Base-by-base conservation (phyloP, 53 echinoderm and acorn worm species). In the Stichopus horrens region DNA sequence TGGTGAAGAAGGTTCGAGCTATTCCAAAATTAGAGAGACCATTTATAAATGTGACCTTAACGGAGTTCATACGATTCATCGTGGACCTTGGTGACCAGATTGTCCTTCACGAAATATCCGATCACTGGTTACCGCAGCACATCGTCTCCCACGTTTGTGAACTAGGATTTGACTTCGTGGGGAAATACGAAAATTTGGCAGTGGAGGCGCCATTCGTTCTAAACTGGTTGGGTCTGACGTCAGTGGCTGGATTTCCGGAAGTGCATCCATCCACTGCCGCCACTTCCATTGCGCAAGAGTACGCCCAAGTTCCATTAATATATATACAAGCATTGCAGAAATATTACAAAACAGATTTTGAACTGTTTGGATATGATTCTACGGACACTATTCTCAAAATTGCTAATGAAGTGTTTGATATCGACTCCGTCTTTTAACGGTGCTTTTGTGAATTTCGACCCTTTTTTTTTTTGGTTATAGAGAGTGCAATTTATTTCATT, bases 101-200 rank as follows among this genome's bases (percentile, higher is more conserved):
- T 53, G 16, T 7, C 5, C 76, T 96, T 68, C 90, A 58, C 10
- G 68, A 18, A n/a, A 71, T 92, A 9, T 88, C 89, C 16, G 96
- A 96, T 75, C 96, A 96, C 60, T 96, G 92, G 92, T 76, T 96
- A 60, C 96, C 96, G 19, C 89, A 91, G 56, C 51, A 93, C 56
- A 80, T 82, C 7, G 87, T 94, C 0, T 83, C 93, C 0, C 86
- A 86, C 18, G 91, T 92, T 5, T 96, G 96, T 86, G 90, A 91
- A 54, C 88, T 96, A 74, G 58, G 75, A 11, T 94, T 93, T 55
- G 94, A 96, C 52, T 96, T 94, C 65, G 93, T 96, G 51, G 96
- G 96, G 21, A 93, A 93, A 74, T 96, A 92, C 75, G 96, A 96
- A 79, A 92, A 96, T 54, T 75, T 96, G 6, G 86, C 83, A 20